Conservation (phyloP, 92 coral and sea anemone genomes). For the Actinostola sp. region DNA sequence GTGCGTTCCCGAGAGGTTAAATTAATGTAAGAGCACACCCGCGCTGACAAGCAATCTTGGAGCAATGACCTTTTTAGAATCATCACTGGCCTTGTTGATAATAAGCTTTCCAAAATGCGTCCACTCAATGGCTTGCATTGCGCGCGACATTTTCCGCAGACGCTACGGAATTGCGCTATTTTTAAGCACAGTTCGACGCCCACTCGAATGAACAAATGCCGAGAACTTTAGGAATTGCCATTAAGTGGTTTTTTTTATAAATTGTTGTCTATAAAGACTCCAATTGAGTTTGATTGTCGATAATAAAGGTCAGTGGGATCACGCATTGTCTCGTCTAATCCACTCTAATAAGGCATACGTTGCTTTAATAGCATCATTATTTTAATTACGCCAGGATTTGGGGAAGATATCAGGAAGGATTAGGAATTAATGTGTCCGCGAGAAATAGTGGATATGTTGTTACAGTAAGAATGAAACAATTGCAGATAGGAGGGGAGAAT, state of each 20-base stretch:
- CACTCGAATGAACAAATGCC: too few species aligned
- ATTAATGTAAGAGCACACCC: conserved; percentile 9
- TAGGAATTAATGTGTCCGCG: background rate
- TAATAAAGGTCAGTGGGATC: background rate
- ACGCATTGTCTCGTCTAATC: background rate
- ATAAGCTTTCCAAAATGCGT: background rate
- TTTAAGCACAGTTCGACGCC: too few species aligned
- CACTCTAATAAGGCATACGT: background rate
- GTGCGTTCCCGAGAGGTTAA: background rate
- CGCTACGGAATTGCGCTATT: too few species aligned
- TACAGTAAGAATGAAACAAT: too few species aligned
- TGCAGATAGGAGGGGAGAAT: too few species aligned
- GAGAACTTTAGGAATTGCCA: too few species aligned
- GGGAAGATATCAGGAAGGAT: conserved; percentile 3
- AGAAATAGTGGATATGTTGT: background rate
- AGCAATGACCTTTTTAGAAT: background rate
- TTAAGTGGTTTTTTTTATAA: too few species aligned
- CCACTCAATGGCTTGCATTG: background rate
- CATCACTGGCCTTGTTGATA: background rate
- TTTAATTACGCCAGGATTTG: background rate
- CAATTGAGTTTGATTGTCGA: too few species aligned
- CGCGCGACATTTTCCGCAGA: background rate
- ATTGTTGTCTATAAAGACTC: too few species aligned
- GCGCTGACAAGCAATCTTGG: background rate
- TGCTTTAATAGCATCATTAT: background rate